phyloP scores from a whole-genome alignment of 2,888 invertebrate genomes.

The Pogonocherus hispidulus region DNA sequence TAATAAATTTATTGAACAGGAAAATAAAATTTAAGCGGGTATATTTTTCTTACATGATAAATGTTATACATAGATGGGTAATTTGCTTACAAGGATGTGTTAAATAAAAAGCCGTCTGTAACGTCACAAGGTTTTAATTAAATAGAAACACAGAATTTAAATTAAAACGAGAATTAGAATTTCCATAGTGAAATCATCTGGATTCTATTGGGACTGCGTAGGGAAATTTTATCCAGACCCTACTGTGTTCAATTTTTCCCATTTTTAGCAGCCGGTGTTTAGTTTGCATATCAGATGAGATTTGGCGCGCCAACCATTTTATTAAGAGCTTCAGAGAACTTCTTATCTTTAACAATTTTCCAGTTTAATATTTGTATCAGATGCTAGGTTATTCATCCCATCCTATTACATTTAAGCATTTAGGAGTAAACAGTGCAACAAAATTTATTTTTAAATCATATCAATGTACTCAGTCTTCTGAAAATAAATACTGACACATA shows the following conservation, averaged over 20 bases:
- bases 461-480: too few species aligned
- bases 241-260: constrained; percentile 48
- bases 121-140: neutral
- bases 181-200: constrained; percentile 24
- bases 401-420: neutral
- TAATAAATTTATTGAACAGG: too few species aligned
- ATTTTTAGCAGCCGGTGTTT: constrained; percentile 65
- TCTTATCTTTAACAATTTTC: constrained; percentile 37
- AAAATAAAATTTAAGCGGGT: too few species aligned
- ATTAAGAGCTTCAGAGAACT: constrained; percentile 54
- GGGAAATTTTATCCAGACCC: constrained; percentile 30
- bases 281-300: constrained; percentile 64
- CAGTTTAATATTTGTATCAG: neutral
- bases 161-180: constrained; percentile 22
- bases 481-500: too few species aligned
- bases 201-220: constrained; percentile 25
- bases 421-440: neutral
- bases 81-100: too few species aligned
- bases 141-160: neutral
- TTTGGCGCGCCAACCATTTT: constrained; percentile 57
- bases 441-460: too few species aligned
- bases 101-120: neutral
- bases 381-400: neutral
- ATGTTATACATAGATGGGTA: too few species aligned
- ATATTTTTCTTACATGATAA: too few species aligned